These are phyloP conservation scores for Cerceris rybyensis DNA, from an alignment of 2,888 invertebrate species.

Conservation along the genomic window DNA sequence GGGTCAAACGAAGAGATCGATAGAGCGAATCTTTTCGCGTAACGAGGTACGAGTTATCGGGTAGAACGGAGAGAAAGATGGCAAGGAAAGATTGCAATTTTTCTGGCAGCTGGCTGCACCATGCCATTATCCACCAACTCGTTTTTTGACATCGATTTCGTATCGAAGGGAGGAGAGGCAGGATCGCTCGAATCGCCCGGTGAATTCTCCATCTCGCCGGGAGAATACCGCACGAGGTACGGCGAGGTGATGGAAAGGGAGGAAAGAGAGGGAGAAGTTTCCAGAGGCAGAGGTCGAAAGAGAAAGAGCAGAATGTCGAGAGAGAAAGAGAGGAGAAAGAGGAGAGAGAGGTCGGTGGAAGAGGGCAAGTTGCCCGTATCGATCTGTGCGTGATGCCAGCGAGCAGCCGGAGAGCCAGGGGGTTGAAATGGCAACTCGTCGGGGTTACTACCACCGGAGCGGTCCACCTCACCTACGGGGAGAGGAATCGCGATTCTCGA, in stretches of 20 bases:
- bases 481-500: background rate
- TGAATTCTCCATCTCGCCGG: no score
- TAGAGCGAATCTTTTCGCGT: background rate
- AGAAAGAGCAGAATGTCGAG: background rate
- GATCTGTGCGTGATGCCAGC: constrained; percentile 59
- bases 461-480: constrained; percentile 20
- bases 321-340: background rate
- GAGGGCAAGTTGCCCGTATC: constrained; percentile 48
- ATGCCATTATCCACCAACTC: no score
- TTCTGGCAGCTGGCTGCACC: background rate
- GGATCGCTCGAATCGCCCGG: no score
- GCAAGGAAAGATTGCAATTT: background rate
- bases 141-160: no score
- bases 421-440: constrained; percentile 43
- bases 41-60: constrained; percentile 1
- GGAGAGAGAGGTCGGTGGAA: background rate
- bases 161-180: no score
- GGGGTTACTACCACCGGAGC: constrained; percentile 29
- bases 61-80: background rate
- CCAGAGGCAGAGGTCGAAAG: background rate
- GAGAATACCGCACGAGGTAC: no score
- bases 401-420: constrained; percentile 23
- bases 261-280: no score
- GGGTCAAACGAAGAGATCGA: background rate
- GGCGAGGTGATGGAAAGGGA: no score